Conservation (phyloP, 1,140 invertebrate genomes). For the Zaprionus camerounensis region DNA sequence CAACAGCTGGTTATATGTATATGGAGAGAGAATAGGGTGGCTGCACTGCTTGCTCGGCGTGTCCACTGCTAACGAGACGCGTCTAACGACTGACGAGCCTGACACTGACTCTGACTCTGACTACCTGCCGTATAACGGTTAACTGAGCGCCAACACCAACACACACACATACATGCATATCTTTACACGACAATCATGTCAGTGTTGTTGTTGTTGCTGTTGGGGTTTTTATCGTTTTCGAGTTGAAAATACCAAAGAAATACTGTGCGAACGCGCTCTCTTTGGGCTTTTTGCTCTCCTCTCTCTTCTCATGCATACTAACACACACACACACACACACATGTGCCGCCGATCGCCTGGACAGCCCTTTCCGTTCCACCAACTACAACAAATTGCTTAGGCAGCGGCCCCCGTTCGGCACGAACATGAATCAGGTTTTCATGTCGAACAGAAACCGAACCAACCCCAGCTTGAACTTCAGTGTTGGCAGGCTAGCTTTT, state of each 20-base stretch:
- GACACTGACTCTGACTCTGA: slow-evolving; percentile 46
- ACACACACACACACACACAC: slow-evolving; percentile 19
- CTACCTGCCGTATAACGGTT: slow-evolving; percentile 46
- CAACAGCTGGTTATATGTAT: not conserved
- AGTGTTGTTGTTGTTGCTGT: not conserved
- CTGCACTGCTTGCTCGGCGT: slow-evolving; percentile 35
- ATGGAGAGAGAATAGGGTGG: not conserved
- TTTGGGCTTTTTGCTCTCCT: slow-evolving; percentile 6
- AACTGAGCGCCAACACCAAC: slow-evolving; percentile 23
- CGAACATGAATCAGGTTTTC: slow-evolving; percentile 39
- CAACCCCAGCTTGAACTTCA: not conserved
- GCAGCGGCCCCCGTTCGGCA: not conserved
- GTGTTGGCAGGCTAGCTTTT: too few relatives aligned
- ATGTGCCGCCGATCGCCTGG: slow-evolving; percentile 27
- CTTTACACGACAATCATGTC: not conserved
- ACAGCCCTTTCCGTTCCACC: slow-evolving; percentile 37
- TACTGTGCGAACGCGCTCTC: slow-evolving; percentile 10
- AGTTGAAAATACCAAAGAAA: slow-evolving; percentile 36
- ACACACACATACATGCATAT: not conserved
- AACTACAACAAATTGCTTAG: too few relatives aligned
- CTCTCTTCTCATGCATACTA: slow-evolving; percentile 15
- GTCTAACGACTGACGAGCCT: slow-evolving; percentile 54
- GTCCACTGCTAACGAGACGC: slow-evolving; percentile 66
- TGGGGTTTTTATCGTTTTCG: slow-evolving; percentile 12
- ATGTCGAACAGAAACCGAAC: slow-evolving; percentile 12